These are phyloP conservation scores for Menidia menidia DNA, from an alignment of 2,797 vertebrate species.

Conservation along the genomic window DNA sequence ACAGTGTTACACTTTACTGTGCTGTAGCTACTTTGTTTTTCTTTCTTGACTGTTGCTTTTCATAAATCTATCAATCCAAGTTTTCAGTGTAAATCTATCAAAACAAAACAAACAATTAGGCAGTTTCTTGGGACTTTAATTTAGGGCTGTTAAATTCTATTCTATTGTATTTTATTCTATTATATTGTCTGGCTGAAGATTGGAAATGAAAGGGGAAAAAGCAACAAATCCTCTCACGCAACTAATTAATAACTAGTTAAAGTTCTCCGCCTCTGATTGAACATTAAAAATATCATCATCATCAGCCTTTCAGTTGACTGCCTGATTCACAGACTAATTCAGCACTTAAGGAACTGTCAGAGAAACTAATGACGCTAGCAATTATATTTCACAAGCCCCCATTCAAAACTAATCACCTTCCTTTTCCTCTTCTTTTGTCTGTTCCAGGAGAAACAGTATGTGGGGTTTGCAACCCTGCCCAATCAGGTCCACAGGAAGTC, in stretches of 20 bases:
- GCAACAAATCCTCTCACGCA: not conserved
- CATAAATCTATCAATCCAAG: too few species aligned
- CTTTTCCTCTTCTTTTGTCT: slow-evolving; percentile 37
- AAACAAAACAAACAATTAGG: not conserved
- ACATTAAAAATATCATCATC: too few species aligned
- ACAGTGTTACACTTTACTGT: too few species aligned
- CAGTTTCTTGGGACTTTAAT: not conserved
- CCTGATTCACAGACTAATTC: not conserved
- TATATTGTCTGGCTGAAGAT: too few species aligned
- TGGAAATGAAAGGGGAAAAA: not conserved
- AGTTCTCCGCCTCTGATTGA: not conserved
- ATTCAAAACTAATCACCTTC: not conserved
- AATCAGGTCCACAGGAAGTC: slow-evolving; percentile 98
- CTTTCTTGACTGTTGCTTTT: too few species aligned
- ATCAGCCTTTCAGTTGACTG: too few species aligned
- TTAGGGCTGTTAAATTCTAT: not conserved
- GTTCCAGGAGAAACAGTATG: slow-evolving; percentile 93
- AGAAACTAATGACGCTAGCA: not conserved
- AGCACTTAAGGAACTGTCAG: not conserved
- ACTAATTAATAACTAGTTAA: not conserved
- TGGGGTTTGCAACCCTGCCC: slow-evolving; percentile 95
- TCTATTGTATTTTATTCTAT: not conserved
- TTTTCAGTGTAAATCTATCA: too few species aligned
- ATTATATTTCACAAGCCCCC: not conserved
- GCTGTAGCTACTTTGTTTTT: too few species aligned